Evolutionary conservation across 2,797 vertebrate species (phyloP), one percentile per base, ranked within the genome.

Genomic region (Streptopelia turtur): DNA sequence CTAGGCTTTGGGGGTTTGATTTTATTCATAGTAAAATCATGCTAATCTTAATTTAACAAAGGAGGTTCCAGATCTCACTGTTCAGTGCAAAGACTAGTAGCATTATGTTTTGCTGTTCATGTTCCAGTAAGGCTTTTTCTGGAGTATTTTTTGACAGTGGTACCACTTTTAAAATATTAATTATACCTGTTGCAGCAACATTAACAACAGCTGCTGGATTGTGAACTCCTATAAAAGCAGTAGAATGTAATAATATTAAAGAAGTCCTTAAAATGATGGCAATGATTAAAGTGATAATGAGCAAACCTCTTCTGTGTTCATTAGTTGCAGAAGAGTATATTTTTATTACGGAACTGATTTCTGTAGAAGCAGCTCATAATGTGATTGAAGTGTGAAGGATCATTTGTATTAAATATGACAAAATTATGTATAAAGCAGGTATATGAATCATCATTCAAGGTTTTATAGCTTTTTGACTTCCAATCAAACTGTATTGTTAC

Each of bases 351-450:
- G 59, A 66, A 30, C 25, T 82, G 72, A 33, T n/a, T 82, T 78
- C 56, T 71, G 70, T 87, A 64, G 78, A 31, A 83, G 49, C 23
- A 90, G 45, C 71, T 59, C 47, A 33, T 79, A 68, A 11, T 13
- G 13, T 56, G 77, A 70, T 91, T 84, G 76, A 55, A 88, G 37
- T 86, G 61, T 82, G 66, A 74, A 91, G 43, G 71, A 70, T 93
- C 72, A 66, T 94, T 95, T 94, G 76, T 91, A 83, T 94, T 45
- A 87, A 93, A 87, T 80, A 50, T 28, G 47, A 78, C 53, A 93
- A 74, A 94, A 90, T 87, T 75, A 17, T 60, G 56, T 82, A 7
- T 92, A 52, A 92, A 89, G 89, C 56, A 50, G 90, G 37, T 96
- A 63, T 83, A 13, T 89, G 45, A 95, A 52, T 79, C 39, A 60